Conservation (phyloP, 2,888 invertebrate genomes). For the Theodoxus fluviatilis region DNA sequence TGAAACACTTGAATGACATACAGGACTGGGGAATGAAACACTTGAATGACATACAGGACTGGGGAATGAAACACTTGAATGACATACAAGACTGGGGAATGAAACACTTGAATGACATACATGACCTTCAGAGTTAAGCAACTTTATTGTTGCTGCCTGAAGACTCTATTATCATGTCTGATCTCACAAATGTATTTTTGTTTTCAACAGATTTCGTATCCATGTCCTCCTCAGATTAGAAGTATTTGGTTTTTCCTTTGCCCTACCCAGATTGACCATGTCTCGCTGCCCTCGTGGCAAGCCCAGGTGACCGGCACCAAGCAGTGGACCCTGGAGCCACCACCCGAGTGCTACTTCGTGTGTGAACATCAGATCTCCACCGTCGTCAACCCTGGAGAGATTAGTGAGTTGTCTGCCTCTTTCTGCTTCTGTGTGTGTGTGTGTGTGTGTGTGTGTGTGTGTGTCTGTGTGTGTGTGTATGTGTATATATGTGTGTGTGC, state of each 20-base stretch:
- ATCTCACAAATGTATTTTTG: too few relatives aligned
- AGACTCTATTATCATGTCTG: too few relatives aligned
- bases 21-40: too few relatives aligned
- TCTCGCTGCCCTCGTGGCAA: slow-evolving; percentile 94
- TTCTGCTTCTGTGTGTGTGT: neutral
- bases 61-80: too few relatives aligned
- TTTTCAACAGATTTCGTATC: neutral
- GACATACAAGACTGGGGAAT: too few relatives aligned
- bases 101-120: too few relatives aligned
- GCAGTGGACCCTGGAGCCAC: slow-evolving; percentile 87
- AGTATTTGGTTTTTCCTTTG: too few relatives aligned
- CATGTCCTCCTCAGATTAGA: neutral
- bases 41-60: too few relatives aligned
- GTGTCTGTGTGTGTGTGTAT: slow-evolving; percentile 6
- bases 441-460: slow-evolving; percentile 16
- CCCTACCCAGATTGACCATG: slow-evolving; percentile 84
- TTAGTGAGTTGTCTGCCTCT: slow-evolving; percentile 79
- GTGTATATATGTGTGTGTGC: neutral
- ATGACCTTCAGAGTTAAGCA: too few relatives aligned
- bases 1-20: too few relatives aligned
- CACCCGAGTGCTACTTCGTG: slow-evolving; percentile 86
- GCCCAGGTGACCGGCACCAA: slow-evolving; percentile 91
- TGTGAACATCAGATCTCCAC: slow-evolving; percentile 76
- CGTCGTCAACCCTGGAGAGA: slow-evolving; percentile 84
- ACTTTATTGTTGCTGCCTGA: too few relatives aligned